Conservation (phyloP, 2,888 invertebrate species). For the Macrophya annulata region DNA sequence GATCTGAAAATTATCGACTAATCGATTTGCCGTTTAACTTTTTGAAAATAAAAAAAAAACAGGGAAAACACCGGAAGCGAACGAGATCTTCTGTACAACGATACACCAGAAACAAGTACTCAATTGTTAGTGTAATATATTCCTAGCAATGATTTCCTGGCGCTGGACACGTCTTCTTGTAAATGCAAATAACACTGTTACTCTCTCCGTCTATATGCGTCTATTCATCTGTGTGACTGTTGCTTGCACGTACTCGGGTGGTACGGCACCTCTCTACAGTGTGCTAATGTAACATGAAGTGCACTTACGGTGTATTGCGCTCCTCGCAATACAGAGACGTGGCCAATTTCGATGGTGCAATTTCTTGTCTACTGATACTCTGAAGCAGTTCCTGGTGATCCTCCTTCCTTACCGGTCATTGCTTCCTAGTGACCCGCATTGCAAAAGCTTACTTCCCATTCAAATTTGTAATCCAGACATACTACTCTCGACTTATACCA, state of each 20-base stretch:
- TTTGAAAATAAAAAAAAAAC: not conserved
- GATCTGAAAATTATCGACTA: not conserved
- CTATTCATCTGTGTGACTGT: constrained; percentile 24
- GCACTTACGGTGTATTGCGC: constrained; percentile 12
- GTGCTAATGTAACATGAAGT: constrained; percentile 32
- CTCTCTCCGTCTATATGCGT: constrained; percentile 21
- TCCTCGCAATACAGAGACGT: not conserved
- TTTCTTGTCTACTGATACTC: constrained; percentile 21
- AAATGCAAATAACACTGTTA: constrained; percentile 26
- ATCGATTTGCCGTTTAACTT: not conserved
- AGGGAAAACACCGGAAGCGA: not conserved
- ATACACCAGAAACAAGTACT: constrained; percentile 12
- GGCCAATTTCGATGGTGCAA: constrained; percentile 41
- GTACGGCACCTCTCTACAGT: not conserved
- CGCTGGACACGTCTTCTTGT: constrained; percentile 39
- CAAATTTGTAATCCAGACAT: not conserved
- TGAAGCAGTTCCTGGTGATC: constrained; percentile 45
- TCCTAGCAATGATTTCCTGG: constrained; percentile 27
- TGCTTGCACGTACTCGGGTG: constrained; percentile 13
- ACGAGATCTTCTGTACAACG: not conserved
- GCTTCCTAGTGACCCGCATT: constrained; percentile 54
- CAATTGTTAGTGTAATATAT: constrained; percentile 20
- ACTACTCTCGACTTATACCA: not conserved
- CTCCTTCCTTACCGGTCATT: constrained; percentile 46
- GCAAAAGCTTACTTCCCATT: constrained; percentile 5